Percentiles rank a stretch among this genome's conserved stretches.
phyloP scores from a whole-genome alignment of 2,888 invertebrate genomes.

The Cheilosia pagana region DNA sequence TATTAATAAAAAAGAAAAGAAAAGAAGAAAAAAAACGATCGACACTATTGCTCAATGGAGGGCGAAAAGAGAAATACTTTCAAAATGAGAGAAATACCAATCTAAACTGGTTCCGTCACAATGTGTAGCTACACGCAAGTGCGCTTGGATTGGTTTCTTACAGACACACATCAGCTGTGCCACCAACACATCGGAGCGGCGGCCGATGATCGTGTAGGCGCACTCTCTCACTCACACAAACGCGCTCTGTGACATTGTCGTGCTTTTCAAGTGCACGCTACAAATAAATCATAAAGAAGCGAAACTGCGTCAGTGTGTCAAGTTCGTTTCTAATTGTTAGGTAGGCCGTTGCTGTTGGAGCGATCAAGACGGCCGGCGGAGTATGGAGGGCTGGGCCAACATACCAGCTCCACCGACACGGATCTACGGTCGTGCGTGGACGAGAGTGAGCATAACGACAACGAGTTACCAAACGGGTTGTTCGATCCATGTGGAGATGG shows the following conservation, averaged over 20 bases:
- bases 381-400: constrained; percentile 30
- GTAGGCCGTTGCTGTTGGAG: constrained; percentile 50
- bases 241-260: constrained; percentile 56
- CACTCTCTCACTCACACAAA: constrained; percentile 27
- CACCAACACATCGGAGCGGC: constrained; percentile 19
- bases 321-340: constrained; percentile 79
- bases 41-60: constrained; percentile 71
- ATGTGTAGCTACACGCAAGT: constrained; percentile 18
- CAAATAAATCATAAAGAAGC: constrained; percentile 73
- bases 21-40: constrained; percentile 25
- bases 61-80: constrained; percentile 61
- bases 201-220: neutral
- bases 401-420: constrained; percentile 55
- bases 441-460: neutral
- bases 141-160: constrained; percentile 27
- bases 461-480: neutral
- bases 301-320: constrained; percentile 81
- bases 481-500: constrained; percentile 23
- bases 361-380: constrained; percentile 7
- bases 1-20: constrained; percentile 61
- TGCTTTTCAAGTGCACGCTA: constrained; percentile 73
- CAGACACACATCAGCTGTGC: neutral
- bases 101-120: constrained; percentile 56
- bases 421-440: constrained; percentile 66
- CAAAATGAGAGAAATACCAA: constrained; percentile 60